Base-by-base conservation (phyloP, 2,888 invertebrate species). In the Lasioglossum figueresi region DNA sequence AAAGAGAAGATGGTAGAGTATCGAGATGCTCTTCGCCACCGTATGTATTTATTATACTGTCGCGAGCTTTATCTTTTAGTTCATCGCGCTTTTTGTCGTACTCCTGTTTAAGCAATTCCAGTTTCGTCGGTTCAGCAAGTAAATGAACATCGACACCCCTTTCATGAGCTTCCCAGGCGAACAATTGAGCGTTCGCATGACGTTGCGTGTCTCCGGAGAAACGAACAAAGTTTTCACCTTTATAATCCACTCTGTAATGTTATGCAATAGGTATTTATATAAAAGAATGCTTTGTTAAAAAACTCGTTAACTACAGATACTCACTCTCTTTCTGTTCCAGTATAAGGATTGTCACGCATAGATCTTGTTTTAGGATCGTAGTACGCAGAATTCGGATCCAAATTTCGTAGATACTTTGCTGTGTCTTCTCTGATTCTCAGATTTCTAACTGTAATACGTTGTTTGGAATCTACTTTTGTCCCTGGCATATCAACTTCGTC, bases 311-410 rank as follows among this genome's bases (percentile, higher is more conserved):
- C 31, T 34, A 43, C 2, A 34, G n/a, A 68, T 73, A 72, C 73
- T 95, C 94, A 97, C 96, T 98, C 97, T 85, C 96, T 95, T 0
- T 95, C 95, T 0, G 96, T 96, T 6, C 95, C 96, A 23, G 97
- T 97, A 92, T 98, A 97, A 0, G 99, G 99, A 95, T 99, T 98
- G 91, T 99, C 99, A 88, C 99, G 97, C 99, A 99, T 99, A 0
- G 99, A 98, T 82, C 99, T 96, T 0, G 99, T 99, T 96, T 99
- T 99, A 0, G 99, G 99, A 95, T 99, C 99, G 95, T 99, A 99
- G 95, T 99, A 99, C 0, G 99, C 99, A 0, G 99, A 99, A 94
- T 99, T 98, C 0, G 98, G 98, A 96, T 99, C 99, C 93, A 99
- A 96, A 95, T 99, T 99, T 82, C 99, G 96, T 87, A 99, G 95